Conservation (phyloP, 2,113 vertebrate genomes). For the Amphiprion percula region DNA sequence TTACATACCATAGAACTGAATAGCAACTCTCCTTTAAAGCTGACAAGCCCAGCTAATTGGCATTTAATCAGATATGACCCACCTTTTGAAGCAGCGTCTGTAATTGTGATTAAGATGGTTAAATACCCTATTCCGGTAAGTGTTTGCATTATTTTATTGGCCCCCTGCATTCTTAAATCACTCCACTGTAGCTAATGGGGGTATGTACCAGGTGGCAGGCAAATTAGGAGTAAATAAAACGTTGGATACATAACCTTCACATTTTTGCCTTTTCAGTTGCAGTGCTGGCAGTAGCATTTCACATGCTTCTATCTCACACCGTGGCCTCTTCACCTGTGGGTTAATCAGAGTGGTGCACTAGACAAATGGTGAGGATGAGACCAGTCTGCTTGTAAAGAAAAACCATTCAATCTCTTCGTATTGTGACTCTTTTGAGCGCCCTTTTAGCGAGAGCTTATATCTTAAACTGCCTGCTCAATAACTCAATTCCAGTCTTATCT, state of each 20-base stretch:
- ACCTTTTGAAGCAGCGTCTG: conserved; percentile 23
- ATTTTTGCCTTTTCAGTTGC: background rate
- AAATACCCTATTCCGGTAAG: background rate
- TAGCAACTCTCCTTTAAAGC: background rate
- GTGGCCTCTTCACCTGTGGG: background rate
- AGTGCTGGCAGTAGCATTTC: background rate
- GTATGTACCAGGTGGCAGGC: background rate
- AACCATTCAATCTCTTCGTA: conserved; percentile 48
- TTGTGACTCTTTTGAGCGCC: conserved; percentile 53
- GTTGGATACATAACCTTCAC: background rate
- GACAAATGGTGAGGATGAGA: conserved; percentile 47
- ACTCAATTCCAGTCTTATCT: conserved; percentile 81
- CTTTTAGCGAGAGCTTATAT: conserved; percentile 75
- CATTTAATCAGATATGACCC: conserved; percentile 31
- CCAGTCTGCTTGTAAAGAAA: conserved; percentile 27
- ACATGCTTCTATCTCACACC: background rate
- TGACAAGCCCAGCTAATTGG: conserved; percentile 29
- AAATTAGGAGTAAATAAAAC: background rate
- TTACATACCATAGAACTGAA: background rate
- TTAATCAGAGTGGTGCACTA: conserved; percentile 36
- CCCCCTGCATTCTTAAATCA: background rate
- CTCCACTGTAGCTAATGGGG: background rate
- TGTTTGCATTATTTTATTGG: conserved; percentile 21
- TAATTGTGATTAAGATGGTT: conserved; percentile 14
- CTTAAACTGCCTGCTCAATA: conserved; percentile 79